Conservation (phyloP, 2,797 vertebrate species). For the Leuciscus waleckii region DNA sequence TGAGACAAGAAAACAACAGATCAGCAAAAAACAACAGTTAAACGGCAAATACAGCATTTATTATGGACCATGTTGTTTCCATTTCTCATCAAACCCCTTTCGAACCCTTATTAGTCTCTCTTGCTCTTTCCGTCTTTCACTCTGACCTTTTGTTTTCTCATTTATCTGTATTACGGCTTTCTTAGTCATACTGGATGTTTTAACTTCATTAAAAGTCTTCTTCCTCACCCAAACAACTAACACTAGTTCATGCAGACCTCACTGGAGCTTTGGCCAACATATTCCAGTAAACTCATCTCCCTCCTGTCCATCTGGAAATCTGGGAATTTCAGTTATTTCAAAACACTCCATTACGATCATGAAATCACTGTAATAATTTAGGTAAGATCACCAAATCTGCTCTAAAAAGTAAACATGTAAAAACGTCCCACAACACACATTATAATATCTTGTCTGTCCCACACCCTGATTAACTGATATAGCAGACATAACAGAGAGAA, state of each 20-base stretch:
- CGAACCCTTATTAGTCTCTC: background rate
- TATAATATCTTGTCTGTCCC: slow-evolving; percentile 49
- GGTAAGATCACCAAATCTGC: background rate
- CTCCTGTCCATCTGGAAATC: background rate
- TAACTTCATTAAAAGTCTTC: background rate
- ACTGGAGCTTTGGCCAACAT: slow-evolving; percentile 18
- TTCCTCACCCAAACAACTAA: background rate
- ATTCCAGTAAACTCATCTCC: slow-evolving; percentile 20
- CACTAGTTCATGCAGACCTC: background rate
- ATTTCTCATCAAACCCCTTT: slow-evolving; percentile 13
- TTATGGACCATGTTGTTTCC: slow-evolving; percentile 6
- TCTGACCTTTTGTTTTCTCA: slow-evolving; percentile 10
- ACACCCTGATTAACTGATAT: slow-evolving; percentile 55
- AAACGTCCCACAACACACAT: background rate
- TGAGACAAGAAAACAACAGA: slow-evolving; percentile 61
- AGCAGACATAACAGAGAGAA: slow-evolving; percentile 33
- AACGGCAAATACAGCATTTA: slow-evolving; percentile 52
- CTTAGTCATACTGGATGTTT: background rate
- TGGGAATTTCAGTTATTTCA: slow-evolving; percentile 15
- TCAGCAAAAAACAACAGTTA: slow-evolving; percentile 65
- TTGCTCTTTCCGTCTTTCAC: slow-evolving; percentile 27
- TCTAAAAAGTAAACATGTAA: slow-evolving; percentile 15
- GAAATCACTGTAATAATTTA: background rate
- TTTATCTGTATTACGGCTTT: background rate
- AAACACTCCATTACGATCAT: slow-evolving; percentile 15